Conservation (phyloP, 2,797 vertebrate species). For the Gallirallus australis region DNA sequence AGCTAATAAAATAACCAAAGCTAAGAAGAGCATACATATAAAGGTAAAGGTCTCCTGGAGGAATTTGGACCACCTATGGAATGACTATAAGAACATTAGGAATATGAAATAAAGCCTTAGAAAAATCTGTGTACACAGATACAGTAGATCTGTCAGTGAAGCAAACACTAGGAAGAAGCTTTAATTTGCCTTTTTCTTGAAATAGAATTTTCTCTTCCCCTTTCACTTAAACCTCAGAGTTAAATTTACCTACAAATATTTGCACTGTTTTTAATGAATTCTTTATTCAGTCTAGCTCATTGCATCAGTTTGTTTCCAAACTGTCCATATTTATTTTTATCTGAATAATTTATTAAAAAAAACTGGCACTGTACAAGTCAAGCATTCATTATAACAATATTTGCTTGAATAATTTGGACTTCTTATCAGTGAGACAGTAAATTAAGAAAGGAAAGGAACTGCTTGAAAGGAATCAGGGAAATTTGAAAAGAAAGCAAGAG, state of each 20-base stretch:
- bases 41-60: neutral
- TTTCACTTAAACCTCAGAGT: neutral
- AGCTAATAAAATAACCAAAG: neutral
- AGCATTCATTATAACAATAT: neutral
- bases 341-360: constrained; percentile 29
- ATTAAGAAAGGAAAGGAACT: neutral
- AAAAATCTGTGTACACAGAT: neutral
- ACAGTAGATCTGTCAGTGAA: neutral
- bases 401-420: neutral
- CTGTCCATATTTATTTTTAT: neutral
- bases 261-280: neutral
- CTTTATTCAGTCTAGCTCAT: neutral
- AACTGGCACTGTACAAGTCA: neutral
- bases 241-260: constrained; percentile 24
- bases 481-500: neutral
- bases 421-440: neutral
- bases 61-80: neutral
- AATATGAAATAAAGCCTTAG: neutral
- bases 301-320: neutral
- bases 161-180: neutral
- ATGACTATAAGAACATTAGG: neutral
- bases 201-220: neutral
- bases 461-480: neutral
- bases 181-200: neutral
- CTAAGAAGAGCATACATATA: neutral